phyloP scores from a whole-genome alignment of 1,140 invertebrate genomes.

The Ganaspis sp. region DNA sequence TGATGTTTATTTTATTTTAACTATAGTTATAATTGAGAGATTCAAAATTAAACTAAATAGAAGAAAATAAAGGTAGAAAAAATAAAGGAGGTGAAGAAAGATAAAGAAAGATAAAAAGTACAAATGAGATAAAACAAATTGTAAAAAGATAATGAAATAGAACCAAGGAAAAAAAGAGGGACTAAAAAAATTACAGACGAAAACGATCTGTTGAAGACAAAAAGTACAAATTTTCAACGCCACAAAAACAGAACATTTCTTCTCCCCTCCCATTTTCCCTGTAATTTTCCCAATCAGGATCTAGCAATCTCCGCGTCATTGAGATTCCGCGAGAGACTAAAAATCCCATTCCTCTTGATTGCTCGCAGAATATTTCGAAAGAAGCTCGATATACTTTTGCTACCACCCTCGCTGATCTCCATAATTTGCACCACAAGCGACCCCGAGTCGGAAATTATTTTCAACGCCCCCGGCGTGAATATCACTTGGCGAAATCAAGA shows the following conservation, averaged over 20 bases:
- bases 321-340: not conserved
- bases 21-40: too few relatives aligned
- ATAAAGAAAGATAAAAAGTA: too few relatives aligned
- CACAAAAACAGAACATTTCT: not conserved
- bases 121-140: too few relatives aligned
- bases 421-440: slow-evolving; percentile 23
- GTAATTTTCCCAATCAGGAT: slow-evolving; percentile 3
- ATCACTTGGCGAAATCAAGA: slow-evolving; percentile 28
- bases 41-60: too few relatives aligned
- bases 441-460: slow-evolving; percentile 28
- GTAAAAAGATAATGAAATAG: too few relatives aligned
- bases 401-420: not conserved
- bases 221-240: too few relatives aligned
- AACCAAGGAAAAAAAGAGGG: too few relatives aligned
- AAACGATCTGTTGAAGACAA: too few relatives aligned
- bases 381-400: slow-evolving; percentile 4
- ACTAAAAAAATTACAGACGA: too few relatives aligned
- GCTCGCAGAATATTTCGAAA: slow-evolving; percentile 4
- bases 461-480: slow-evolving; percentile 14
- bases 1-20: too few relatives aligned
- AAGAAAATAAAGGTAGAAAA: too few relatives aligned
- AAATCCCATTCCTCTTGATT: slow-evolving; percentile 4
- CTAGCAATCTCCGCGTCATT: not conserved
- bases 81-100: too few relatives aligned
- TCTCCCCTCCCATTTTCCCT: not conserved